Conservation (phyloP, 2,113 vertebrate species). For the Physeter macrocephalus region DNA sequence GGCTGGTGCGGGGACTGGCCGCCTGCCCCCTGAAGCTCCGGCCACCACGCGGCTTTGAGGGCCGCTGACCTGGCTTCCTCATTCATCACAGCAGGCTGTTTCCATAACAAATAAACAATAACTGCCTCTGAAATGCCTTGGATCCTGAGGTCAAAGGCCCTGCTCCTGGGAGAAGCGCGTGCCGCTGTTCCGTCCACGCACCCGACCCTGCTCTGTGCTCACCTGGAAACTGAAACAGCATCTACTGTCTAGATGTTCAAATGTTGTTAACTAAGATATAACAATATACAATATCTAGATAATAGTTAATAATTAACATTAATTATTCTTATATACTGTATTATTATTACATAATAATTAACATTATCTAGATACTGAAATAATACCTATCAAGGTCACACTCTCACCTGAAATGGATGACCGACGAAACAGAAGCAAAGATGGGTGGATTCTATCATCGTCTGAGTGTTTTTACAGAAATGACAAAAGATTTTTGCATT, state of each 20-base stretch:
- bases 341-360: neutral
- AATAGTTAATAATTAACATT: neutral
- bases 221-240: neutral
- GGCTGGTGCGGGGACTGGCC: rapidly evolving
- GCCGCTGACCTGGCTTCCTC: neutral
- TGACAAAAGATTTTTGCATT: neutral
- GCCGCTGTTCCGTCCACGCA: rapidly evolving
- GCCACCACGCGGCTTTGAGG: too few relatives aligned
- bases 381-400: neutral
- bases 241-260: neutral
- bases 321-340: neutral
- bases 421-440: neutral
- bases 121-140: neutral
- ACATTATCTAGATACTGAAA: neutral
- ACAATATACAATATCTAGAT: neutral
- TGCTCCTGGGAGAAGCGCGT: rapidly evolving
- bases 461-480: neutral
- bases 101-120: neutral
- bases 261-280: neutral
- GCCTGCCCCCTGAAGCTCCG: neutral
- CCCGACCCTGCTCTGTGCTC: too few relatives aligned
- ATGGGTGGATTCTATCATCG: neutral
- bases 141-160: neutral
- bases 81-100: neutral
- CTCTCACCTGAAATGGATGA: neutral